phyloP scores from a whole-genome alignment of 2,888 invertebrate genomes.

The Cheilosia scutellata region DNA sequence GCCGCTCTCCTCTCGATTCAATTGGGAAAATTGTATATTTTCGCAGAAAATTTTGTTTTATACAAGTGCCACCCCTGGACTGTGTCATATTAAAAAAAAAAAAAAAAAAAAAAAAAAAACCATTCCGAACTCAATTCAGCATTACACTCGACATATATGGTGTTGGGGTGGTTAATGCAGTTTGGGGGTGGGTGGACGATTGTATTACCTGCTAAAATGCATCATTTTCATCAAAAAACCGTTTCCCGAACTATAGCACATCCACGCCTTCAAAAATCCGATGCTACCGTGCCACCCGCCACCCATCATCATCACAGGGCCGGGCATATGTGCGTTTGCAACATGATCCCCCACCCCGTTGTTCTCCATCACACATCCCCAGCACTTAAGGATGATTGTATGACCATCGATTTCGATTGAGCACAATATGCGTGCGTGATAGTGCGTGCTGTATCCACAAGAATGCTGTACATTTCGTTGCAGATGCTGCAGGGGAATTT shows the following conservation, averaged over 20 bases:
- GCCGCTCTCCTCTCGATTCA: background rate
- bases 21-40: slow-evolving; percentile 25
- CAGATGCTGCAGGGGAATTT: slow-evolving; percentile 47
- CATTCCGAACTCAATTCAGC: background rate
- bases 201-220: background rate
- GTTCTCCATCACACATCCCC: background rate
- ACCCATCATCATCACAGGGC: background rate
- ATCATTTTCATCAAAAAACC: slow-evolving; percentile 19
- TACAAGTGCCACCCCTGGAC: background rate
- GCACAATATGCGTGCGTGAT: slow-evolving; percentile 37
- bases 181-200: background rate
- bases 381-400: slow-evolving; percentile 5
- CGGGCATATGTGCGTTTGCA: background rate
- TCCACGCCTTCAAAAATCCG: background rate
- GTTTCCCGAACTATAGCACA: background rate
- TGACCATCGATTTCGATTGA: slow-evolving; percentile 32
- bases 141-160: too few species aligned
- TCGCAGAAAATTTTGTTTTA: background rate
- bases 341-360: background rate
- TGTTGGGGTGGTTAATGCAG: too few species aligned
- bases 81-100: background rate
- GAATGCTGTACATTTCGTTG: slow-evolving; percentile 11
- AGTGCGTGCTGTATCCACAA: slow-evolving; percentile 31
- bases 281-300: background rate
- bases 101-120: background rate